A percentile compares a stretch with the other conserved stretches of the same genome.
Evolutionary conservation across 2,113 vertebrate species (phyloP).

Genomic region (Pangasianodon hypophthalmus): DNA sequence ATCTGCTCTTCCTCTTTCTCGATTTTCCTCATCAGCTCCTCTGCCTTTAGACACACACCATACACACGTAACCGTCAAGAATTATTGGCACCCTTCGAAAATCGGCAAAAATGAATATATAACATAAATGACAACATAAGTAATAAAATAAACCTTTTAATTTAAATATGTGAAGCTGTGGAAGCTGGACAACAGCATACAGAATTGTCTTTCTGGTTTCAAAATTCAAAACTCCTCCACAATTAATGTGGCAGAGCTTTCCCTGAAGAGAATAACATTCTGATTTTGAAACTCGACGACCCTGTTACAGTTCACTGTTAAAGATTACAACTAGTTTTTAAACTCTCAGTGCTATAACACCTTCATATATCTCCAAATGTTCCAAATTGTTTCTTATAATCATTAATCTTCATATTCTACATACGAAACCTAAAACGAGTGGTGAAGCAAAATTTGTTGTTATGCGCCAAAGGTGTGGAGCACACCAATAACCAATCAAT

Average conservation of each 20-base stretch:
- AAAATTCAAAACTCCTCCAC: background rate
- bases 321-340: too few relatives aligned
- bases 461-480: background rate
- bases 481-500: background rate
- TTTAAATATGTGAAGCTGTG: background rate
- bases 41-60: conserved; percentile 69
- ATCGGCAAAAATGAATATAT: background rate
- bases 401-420: background rate
- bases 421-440: background rate
- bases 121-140: background rate
- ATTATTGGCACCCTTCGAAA: background rate
- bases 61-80: background rate
- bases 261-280: background rate
- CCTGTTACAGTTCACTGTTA: too few relatives aligned
- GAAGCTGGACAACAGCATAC: background rate
- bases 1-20: conserved; percentile 95
- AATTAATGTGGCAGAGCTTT: background rate
- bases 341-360: too few relatives aligned
- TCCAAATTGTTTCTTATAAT: too few relatives aligned
- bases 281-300: too few relatives aligned
- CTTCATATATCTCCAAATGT: too few relatives aligned
- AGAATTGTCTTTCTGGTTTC: background rate
- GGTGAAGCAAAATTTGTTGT: background rate
- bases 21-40: conserved; percentile 95
- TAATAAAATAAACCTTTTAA: background rate